These are phyloP conservation scores for Fulica atra DNA, from an alignment of 2,113 vertebrate genomes.

Conservation along the genomic window DNA sequence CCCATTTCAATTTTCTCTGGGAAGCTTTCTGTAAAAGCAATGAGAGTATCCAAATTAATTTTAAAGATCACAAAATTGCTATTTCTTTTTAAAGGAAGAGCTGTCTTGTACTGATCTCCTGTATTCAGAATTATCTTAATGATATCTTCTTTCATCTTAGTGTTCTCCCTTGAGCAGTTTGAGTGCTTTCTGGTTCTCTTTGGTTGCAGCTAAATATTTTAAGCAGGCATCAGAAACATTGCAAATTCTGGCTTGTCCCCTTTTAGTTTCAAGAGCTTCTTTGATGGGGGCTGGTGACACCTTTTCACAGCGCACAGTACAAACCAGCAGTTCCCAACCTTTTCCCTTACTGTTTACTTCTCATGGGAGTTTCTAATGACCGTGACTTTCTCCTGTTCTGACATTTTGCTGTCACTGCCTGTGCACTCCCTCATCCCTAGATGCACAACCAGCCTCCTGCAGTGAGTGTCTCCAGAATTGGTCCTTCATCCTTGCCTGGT, in stretches of 20 bases:
- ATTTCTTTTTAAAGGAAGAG: conserved; percentile 13
- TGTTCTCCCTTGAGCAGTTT: conserved; percentile 24
- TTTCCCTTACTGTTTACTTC: neutral
- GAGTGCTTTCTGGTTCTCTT: conserved; percentile 42
- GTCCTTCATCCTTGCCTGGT: neutral
- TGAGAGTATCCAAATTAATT: conserved; percentile 36
- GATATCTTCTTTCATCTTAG: conserved; percentile 42
- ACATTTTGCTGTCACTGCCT: fast-evolving
- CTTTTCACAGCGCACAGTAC: fast-evolving
- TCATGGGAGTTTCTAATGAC: neutral
- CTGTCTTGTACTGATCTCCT: conserved; percentile 21
- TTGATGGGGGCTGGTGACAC: neutral
- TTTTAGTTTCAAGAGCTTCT: neutral
- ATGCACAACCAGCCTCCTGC: fast-evolving
- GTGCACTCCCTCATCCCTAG: fast-evolving
- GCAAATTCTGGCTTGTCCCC: neutral
- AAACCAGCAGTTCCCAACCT: neutral
- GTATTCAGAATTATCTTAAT: conserved; percentile 55
- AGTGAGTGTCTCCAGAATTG: neutral
- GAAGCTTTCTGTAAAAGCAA: conserved; percentile 22
- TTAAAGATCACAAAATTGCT: conserved; percentile 41
- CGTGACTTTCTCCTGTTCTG: neutral
- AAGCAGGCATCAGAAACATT: neutral
- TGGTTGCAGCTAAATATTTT: conserved; percentile 29
- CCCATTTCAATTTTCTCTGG: conserved; percentile 11